These are phyloP conservation scores for Vimba vimba DNA, from an alignment of 2,113 vertebrate species.

Conservation along the genomic window DNA sequence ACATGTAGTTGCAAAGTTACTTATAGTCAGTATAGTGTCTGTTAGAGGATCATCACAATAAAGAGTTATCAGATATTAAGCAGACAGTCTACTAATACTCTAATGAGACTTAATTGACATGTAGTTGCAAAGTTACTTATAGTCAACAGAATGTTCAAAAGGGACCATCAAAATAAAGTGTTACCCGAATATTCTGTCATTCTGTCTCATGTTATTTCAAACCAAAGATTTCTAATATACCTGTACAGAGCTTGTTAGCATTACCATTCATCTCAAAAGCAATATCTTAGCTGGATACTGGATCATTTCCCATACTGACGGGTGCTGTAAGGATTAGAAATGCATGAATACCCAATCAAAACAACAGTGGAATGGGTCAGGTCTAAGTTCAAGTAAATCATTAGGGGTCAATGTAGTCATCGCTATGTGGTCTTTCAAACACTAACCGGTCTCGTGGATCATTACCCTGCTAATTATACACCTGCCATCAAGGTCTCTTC, in stretches of 20 bases:
- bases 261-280: not conserved
- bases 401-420: slow-evolving; percentile 43
- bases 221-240: not conserved
- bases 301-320: not conserved
- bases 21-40: no score
- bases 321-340: slow-evolving; percentile 8
- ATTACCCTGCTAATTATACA: slow-evolving; percentile 43
- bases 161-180: no score
- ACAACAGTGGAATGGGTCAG: slow-evolving; percentile 39
- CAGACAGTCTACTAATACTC: no score
- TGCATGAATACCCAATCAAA: slow-evolving; percentile 2
- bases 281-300: not conserved
- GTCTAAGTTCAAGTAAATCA: slow-evolving; percentile 49
- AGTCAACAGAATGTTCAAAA: no score
- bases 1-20: no score
- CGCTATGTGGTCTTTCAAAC: slow-evolving; percentile 17
- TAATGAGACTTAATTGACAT: no score
- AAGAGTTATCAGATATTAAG: no score
- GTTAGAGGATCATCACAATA: no score
- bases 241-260: not conserved
- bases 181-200: not conserved
- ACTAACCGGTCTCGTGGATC: slow-evolving; percentile 36
- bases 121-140: no score
- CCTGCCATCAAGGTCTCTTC: slow-evolving; percentile 32
- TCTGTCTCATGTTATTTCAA: not conserved